Base-by-base conservation (phyloP, 1,140 invertebrate species). In the Grapholita molesta region DNA sequence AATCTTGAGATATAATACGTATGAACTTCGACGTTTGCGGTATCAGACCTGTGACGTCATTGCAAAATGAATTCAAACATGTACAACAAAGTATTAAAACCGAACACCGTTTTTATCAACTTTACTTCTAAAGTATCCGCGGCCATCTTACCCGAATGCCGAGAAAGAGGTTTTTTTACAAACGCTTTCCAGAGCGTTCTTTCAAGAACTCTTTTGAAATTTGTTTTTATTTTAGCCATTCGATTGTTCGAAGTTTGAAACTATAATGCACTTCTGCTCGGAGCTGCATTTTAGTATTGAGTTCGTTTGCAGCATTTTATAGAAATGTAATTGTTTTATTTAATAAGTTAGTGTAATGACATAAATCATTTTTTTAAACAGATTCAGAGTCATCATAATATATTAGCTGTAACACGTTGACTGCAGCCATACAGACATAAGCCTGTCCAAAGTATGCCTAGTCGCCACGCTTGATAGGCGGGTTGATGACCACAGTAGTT, bases 221-320 rank as follows among this genome's bases (percentile, higher is more conserved):
- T n/a, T 32, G 55, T 61, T 61, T 61, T 61, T 61, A 61, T 61
- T 28, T 28, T 61, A 61, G n/a, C 55, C n/a, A n/a, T 61, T 61
- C 55, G 55, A 61, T 61, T 61, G 55, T 32, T 12, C 8, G 11
- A 57, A 57, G 53, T 57, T 57, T n/a, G 12, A 15, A 61, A 61
- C 55, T 61, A 28, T 61, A 30, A 28, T 61, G 28, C 24, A 61
- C 55, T 61, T 61, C 25, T 28, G 42, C 18, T 21, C n/a, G 18
- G 42, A 9, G 18, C 12, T 4, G 38, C 38, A 15, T 42, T 38
- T 48, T 48, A 18, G 18, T 48, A 48, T 48, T 48, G 4, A 48
- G 42, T 48, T 48, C 18, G 7, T 48, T 48, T 48, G 42, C 35
- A 15, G n/a, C 15, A n/a, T 15, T 38, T 38, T 7, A 3, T 35